Base-by-base conservation (phyloP, 2,797 vertebrate genomes). In the Eleutherodactylus coqui region DNA sequence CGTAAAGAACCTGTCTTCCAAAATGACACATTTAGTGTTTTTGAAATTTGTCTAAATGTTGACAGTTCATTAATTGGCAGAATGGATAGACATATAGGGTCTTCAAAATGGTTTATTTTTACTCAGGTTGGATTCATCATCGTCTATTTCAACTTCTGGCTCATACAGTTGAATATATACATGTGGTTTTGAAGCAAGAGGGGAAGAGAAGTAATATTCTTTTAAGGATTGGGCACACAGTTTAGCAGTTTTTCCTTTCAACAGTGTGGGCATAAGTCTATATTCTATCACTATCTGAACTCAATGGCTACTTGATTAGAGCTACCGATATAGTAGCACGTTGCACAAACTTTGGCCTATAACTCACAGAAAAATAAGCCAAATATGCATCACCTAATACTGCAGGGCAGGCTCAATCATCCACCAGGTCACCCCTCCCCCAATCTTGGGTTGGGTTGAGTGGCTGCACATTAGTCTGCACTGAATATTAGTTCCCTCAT, bases 81-180 rank as follows among this genome's bases (percentile, higher is more conserved):
- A 45, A 27, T 45, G 24, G 24, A 45, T 27, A 45, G 69, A 45
- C n/a, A 27, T n/a, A 5, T 43, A 27, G 1, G 7, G 41, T 16
- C 24, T 45, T 43, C 38, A 73, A 73, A 73, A 73, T 45, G 38
- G n/a, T 73, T n/a, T 72, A 73, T 45, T 73, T 73, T 73, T 45
- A 24, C 17, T 45, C 24, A 43, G 24, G 24, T 45, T 27, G 16
- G 5, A 27, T 45, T 73, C 1, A n/a, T n/a, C 38, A 24, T 8
- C 24, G 36, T 21, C 38, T 24, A n/a, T 72, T 72, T n/a, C 4
- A 72, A 41, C 3, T 73, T 27, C 41, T 73, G 24, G 24, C 45
- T 72, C 13, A 72, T 4, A 11, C 3, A 9, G 34, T 10, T 24
- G 1, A 70, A 3, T n/a, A 36, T 36, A 69, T 69, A 69, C 34